These are phyloP conservation scores for Euglossa dilemma DNA, from an alignment of 1,140 invertebrate genomes.

Conservation along the genomic window DNA sequence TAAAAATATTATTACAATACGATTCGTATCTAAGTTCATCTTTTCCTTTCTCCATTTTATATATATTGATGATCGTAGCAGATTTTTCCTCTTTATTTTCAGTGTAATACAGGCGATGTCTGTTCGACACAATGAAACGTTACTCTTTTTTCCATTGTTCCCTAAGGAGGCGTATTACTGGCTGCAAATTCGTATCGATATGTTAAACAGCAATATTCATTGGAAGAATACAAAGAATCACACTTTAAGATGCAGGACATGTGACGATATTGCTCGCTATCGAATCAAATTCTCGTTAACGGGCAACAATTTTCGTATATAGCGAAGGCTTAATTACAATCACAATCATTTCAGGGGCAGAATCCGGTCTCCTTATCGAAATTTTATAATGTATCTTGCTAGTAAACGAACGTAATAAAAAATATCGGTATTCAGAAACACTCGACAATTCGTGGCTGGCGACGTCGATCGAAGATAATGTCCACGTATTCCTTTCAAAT, in stretches of 20 bases:
- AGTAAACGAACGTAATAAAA: constrained; percentile 35
- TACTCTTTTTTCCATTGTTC: background rate
- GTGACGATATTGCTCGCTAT: constrained; percentile 61
- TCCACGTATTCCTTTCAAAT: background rate
- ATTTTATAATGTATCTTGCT: constrained; percentile 23
- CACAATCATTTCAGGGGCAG: background rate
- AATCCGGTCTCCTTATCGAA: constrained; percentile 48
- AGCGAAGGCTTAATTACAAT: constrained; percentile 7
- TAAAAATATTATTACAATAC: constrained; percentile 16
- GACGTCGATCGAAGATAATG: background rate
- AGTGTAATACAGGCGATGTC: background rate
- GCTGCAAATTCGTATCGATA: constrained; percentile 53
- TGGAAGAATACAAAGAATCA: constrained; percentile 58
- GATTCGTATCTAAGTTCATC: background rate
- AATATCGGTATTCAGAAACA: background rate
- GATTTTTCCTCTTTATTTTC: background rate
- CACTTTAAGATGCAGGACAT: constrained; percentile 58
- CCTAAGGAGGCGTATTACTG: constrained; percentile 25
- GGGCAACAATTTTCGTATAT: constrained; percentile 32
- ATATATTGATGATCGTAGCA: constrained; percentile 12
- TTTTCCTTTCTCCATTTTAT: background rate
- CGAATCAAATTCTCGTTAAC: constrained; percentile 38
- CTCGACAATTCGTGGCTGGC: background rate
- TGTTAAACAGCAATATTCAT: constrained; percentile 53
- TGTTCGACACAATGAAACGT: background rate